These are phyloP conservation scores for Microcebus tavaratra DNA, from an alignment of 2,113 vertebrate species.

Conservation along the genomic window DNA sequence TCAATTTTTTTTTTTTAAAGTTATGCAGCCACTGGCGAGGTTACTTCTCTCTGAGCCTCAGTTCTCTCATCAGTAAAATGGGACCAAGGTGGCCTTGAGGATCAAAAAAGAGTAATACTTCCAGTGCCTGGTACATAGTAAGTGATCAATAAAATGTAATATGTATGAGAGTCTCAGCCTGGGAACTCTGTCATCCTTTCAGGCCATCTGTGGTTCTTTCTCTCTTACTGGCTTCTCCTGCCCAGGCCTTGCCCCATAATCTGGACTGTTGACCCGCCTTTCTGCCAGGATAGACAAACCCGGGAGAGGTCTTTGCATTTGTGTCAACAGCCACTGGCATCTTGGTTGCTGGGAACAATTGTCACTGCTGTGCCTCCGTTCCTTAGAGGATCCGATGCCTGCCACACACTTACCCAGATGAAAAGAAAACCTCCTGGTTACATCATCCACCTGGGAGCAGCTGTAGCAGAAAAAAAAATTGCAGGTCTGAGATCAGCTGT, in stretches of 20 bases:
- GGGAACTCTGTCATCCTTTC: not conserved
- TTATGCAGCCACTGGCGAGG: not conserved
- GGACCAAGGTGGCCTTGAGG: not conserved
- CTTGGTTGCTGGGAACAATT: not conserved
- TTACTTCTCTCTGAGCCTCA: not conserved
- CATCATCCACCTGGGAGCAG: not conserved
- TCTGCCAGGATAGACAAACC: not conserved
- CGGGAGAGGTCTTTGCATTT: not conserved
- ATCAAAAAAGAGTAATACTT: no score
- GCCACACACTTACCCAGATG: not conserved
- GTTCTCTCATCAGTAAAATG: not conserved
- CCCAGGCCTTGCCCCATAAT: not conserved
- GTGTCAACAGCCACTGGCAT: not conserved
- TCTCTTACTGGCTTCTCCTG: not conserved
- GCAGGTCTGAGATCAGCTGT: not conserved
- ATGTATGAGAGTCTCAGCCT: accelerated
- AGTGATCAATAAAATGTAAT: not conserved
- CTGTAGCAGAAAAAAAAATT: not conserved
- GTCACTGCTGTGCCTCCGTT: not conserved
- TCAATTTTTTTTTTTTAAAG: not conserved
- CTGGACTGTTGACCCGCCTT: not conserved
- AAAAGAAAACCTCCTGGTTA: not conserved
- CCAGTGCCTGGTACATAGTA: not conserved
- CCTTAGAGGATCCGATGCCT: not conserved
- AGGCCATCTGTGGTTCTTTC: not conserved